A percentile compares a stretch with the other conserved stretches of the same genome.
phyloP scores from a whole-genome alignment of 2,113 vertebrate species.

The Ornithorhynchus anatinus region DNA sequence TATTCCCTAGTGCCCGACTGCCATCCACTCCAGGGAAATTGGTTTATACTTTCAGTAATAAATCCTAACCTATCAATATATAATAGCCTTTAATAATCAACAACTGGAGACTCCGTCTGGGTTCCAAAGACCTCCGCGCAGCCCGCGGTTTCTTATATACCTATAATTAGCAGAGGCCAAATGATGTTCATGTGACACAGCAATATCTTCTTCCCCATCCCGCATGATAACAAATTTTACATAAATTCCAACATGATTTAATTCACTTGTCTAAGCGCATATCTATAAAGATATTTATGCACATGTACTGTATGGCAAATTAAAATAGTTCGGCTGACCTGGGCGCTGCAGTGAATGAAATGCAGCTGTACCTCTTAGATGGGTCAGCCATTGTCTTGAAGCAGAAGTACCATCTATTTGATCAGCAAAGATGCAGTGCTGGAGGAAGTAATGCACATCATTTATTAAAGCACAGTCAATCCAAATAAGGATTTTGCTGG shows the following conservation, averaged over 20 bases:
- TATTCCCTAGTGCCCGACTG: slow-evolving; percentile 63
- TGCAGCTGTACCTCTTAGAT: not conserved
- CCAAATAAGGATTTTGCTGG: slow-evolving; percentile 4
- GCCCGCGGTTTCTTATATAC: slow-evolving; percentile 39
- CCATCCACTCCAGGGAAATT: slow-evolving; percentile 62
- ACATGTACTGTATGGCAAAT: slow-evolving; percentile 19
- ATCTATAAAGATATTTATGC: slow-evolving; percentile 38
- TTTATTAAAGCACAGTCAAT: slow-evolving; percentile 5
- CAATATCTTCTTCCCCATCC: not conserved
- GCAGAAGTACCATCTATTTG: not conserved
- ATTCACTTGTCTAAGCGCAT: slow-evolving; percentile 26
- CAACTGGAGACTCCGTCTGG: slow-evolving; percentile 62
- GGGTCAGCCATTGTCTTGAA: not conserved
- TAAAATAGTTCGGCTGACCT: slow-evolving; percentile 57
- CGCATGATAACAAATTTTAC: slow-evolving; percentile 40
- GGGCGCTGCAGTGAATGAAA: slow-evolving; percentile 35
- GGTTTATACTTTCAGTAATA: slow-evolving; percentile 69
- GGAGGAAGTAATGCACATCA: not conserved
- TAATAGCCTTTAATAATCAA: slow-evolving; percentile 73
- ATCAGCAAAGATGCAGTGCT: not conserved
- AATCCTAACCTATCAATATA: slow-evolving; percentile 76
- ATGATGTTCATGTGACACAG: slow-evolving; percentile 27
- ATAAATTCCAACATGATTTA: slow-evolving; percentile 53
- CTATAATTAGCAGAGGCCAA: slow-evolving; percentile 70
- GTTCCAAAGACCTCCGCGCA: slow-evolving; percentile 47